These are phyloP conservation scores for Macquaria ambigua DNA, from an alignment of 2,113 vertebrate genomes.

Conservation along the genomic window DNA sequence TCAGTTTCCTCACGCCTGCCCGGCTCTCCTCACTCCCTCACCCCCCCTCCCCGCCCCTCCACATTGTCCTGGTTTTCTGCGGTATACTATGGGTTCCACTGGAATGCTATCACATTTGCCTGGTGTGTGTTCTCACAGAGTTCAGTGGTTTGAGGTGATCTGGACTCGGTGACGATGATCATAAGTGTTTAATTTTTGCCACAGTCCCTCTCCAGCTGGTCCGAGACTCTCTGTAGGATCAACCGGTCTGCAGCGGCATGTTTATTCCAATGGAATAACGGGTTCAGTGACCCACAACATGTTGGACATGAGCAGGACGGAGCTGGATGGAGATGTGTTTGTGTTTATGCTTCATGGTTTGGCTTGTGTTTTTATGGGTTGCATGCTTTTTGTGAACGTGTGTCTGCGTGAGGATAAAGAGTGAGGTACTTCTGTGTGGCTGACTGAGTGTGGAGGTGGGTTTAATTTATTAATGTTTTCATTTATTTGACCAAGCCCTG, in stretches of 20 bases:
- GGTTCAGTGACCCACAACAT: conserved; percentile 1
- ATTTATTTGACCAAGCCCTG: not conserved
- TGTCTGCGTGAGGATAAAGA: conserved; percentile 22
- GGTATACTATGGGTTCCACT: conserved; percentile 59
- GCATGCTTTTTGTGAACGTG: conserved; percentile 63
- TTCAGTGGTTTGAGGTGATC: conserved; percentile 58
- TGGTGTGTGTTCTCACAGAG: conserved; percentile 62
- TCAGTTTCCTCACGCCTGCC: conserved; percentile 30
- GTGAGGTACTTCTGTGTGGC: conserved; percentile 24
- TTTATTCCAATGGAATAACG: conserved; percentile 6
- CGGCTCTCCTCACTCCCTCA: not conserved
- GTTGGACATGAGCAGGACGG: conserved; percentile 56
- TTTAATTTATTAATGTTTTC: not conserved
- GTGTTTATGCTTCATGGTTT: conserved; percentile 36
- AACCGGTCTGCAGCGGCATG: not conserved
- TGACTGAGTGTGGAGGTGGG: conserved; percentile 42
- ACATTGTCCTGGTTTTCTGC: conserved; percentile 60
- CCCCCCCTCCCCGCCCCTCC: conserved; percentile 8
- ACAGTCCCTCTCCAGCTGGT: conserved; percentile 78
- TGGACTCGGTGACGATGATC: conserved; percentile 42
- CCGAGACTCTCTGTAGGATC: conserved; percentile 37
- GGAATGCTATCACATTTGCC: conserved; percentile 69
- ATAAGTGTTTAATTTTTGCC: conserved; percentile 44
- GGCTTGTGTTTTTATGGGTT: conserved; percentile 56
- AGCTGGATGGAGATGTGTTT: conserved; percentile 77